Evolutionary conservation across 2,797 vertebrate species (phyloP).

Genomic region (Sphenodon punctatus): DNA sequence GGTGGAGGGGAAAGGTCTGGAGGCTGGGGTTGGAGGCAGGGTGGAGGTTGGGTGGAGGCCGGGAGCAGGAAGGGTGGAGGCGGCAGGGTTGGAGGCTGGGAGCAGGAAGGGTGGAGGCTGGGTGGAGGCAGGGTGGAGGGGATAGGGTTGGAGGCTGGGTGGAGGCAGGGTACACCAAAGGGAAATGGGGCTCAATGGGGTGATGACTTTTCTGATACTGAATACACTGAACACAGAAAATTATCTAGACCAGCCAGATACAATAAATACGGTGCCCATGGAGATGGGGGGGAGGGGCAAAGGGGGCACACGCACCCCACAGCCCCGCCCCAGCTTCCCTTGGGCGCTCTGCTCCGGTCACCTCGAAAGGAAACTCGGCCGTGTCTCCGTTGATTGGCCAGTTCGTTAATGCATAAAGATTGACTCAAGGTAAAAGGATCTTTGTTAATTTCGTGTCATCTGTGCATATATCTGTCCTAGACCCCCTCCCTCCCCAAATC

Average conservation of each 20-base stretch:
- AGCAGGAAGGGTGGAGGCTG: background rate
- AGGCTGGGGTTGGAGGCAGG: background rate
- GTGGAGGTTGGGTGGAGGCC: too few species aligned
- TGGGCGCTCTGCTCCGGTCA: background rate
- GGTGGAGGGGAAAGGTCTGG: background rate
- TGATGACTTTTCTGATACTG: slow-evolving; percentile 44
- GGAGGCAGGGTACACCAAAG: background rate
- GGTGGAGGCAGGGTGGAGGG: background rate
- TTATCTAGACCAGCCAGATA: slow-evolving; percentile 99
- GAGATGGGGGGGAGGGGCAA: background rate
- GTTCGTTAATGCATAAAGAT: slow-evolving; percentile 13
- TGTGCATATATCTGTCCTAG: slow-evolving; percentile 81
- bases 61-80: background rate
- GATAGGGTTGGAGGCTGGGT: too few species aligned
- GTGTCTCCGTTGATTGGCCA: background rate
- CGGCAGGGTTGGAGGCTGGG: background rate
- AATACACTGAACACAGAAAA: slow-evolving; percentile 67
- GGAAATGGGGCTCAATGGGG: slow-evolving; percentile 36
- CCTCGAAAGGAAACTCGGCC: background rate
- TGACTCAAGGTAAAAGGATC: slow-evolving; percentile 65
- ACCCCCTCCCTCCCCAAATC: background rate
- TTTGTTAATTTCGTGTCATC: slow-evolving; percentile 84
- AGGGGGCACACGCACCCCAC: background rate
- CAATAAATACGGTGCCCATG: slow-evolving; percentile 80
- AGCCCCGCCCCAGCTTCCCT: background rate